Evolutionary conservation across 2,888 invertebrate genomes (phyloP).

Genomic region (Pachycephus smyrnensis): DNA sequence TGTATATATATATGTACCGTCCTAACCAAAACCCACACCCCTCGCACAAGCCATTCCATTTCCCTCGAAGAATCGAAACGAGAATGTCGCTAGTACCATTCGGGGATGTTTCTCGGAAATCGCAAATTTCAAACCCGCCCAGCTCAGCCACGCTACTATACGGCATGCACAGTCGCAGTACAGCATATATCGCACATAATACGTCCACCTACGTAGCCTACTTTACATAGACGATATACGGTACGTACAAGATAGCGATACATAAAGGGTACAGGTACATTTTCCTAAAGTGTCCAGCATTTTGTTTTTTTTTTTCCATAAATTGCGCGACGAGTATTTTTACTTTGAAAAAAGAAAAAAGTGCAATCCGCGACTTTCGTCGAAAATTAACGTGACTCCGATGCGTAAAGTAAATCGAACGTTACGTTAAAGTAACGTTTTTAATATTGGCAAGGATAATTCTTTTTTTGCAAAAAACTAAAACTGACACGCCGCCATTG

Average conservation of each 20-base stretch:
- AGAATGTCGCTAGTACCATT: constrained; percentile 15
- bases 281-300: background rate
- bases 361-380: too few species aligned
- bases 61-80: constrained; percentile 33
- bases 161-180: background rate
- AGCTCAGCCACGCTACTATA: constrained; percentile 16
- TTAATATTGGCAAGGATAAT: too few species aligned
- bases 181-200: background rate
- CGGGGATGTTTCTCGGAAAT: constrained; percentile 37
- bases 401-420: too few species aligned
- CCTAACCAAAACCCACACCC: background rate
- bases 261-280: background rate
- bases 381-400: too few species aligned
- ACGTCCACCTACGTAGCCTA: background rate
- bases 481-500: too few species aligned
- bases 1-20: background rate
- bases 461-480: too few species aligned
- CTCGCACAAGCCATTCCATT: constrained; percentile 33
- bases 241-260: background rate
- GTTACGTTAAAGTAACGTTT: too few species aligned
- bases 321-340: background rate
- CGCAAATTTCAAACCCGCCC: constrained; percentile 47
- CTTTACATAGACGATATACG: background rate
- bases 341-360: too few species aligned
- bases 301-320: background rate